Evolutionary conservation across 2,888 invertebrate species (phyloP).

Genomic region (Chrysina gloriosa): DNA sequence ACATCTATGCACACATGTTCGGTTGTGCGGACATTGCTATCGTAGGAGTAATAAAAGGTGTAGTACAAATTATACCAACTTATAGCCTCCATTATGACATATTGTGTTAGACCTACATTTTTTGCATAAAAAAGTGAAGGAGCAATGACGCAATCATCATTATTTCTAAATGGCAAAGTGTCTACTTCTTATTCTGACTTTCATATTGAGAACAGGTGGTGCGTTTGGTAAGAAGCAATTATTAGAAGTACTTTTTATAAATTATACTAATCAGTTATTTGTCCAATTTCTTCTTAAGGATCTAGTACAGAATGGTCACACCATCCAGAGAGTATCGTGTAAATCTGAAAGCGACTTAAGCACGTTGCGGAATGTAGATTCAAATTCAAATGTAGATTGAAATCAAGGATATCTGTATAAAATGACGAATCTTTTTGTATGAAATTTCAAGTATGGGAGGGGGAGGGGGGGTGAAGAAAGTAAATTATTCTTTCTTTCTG

Average conservation of each 20-base stretch:
- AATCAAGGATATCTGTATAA: too few relatives aligned
- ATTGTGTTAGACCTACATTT: conserved; percentile 37
- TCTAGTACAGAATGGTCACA: too few relatives aligned
- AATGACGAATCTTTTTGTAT: too few relatives aligned
- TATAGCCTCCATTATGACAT: conserved; percentile 30
- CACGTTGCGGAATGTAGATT: too few relatives aligned
- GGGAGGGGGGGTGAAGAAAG: too few relatives aligned
- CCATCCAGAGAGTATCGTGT: too few relatives aligned
- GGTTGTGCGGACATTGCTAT: neutral
- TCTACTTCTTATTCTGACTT: conserved; percentile 19
- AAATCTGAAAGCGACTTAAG: too few relatives aligned
- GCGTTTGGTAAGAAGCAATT: neutral
- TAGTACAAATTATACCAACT: conserved; percentile 26
- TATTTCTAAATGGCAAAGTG: conserved; percentile 32
- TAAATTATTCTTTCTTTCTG: too few relatives aligned
- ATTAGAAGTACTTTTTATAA: conserved; percentile 1
- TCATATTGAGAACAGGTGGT: conserved; percentile 11
- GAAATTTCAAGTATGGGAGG: too few relatives aligned
- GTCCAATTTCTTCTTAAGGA: conserved; percentile 3
- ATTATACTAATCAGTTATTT: conserved; percentile 1
- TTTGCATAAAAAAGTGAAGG: conserved; percentile 29
- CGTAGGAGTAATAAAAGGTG: conserved; percentile 28
- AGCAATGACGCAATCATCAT: conserved; percentile 29
- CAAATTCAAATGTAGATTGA: too few relatives aligned
- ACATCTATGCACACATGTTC: conserved; percentile 4